Percentiles rank a stretch among this genome's conserved stretches.
phyloP scores from a whole-genome alignment of 2,797 vertebrate genomes.

The Halcyon badia region DNA sequence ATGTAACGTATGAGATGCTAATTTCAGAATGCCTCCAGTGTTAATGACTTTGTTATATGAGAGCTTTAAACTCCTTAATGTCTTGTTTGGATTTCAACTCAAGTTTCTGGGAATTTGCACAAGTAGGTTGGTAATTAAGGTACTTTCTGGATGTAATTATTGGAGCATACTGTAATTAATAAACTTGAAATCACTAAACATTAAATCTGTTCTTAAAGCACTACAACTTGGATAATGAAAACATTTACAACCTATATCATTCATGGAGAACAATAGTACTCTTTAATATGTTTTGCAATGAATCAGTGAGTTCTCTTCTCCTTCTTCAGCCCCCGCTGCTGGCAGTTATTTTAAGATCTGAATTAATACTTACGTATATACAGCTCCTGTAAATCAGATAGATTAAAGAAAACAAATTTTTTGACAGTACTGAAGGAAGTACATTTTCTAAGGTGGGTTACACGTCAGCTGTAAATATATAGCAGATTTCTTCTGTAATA shows the following conservation, averaged over 20 bases:
- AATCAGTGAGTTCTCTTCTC: constrained; percentile 27
- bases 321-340: not conserved
- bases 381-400: not conserved
- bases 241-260: constrained; percentile 37
- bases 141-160: not conserved
- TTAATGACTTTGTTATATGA: constrained; percentile 30
- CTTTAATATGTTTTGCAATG: constrained; percentile 31
- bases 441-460: not conserved
- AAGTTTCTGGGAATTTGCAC: not conserved
- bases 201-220: not conserved
- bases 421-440: not conserved
- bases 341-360: constrained; percentile 52
- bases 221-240: constrained; percentile 18
- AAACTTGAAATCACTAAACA: not conserved
- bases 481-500: not conserved
- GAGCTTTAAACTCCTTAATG: constrained; percentile 4
- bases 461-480: not conserved
- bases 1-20: not conserved
- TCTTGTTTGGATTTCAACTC: constrained; percentile 28
- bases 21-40: constrained; percentile 6
- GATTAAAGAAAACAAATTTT: not conserved
- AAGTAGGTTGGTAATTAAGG: not conserved
- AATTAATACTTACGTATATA: not conserved
- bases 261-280: constrained; percentile 55
- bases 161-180: constrained; percentile 29